phyloP scores from a whole-genome alignment of 2,888 invertebrate species.

The Julus scanicus region DNA sequence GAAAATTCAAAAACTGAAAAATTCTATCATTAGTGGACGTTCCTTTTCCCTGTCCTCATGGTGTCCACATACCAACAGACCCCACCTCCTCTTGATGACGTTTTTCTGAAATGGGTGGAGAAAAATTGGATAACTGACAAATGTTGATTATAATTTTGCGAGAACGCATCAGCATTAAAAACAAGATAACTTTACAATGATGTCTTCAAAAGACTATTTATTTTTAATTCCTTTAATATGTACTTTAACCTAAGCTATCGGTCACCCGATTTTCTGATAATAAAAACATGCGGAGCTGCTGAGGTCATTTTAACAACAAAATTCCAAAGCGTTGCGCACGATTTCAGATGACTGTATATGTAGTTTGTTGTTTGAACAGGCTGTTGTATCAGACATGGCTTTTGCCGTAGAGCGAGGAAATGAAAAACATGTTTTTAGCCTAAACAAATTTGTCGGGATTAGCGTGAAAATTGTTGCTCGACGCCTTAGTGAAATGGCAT shows the following conservation, averaged over 20 bases:
- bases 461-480: not conserved
- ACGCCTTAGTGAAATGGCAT: not conserved
- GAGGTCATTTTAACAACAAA: not conserved
- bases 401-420: not conserved
- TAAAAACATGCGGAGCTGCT: not conserved
- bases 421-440: not conserved
- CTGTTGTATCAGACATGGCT: not conserved
- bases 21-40: too few relatives aligned
- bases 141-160: too few relatives aligned
- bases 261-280: not conserved
- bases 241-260: not conserved
- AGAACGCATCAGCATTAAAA: too few relatives aligned
- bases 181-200: too few relatives aligned
- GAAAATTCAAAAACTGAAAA: too few relatives aligned
- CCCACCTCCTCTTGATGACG: too few relatives aligned
- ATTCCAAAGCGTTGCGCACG: not conserved
- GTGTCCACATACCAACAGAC: too few relatives aligned
- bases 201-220: too few relatives aligned
- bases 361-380: not conserved
- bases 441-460: conserved; percentile 2
- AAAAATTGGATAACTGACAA: too few relatives aligned
- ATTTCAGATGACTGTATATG: not conserved
- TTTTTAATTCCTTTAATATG: not conserved
- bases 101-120: too few relatives aligned
- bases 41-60: too few relatives aligned